Conservation (phyloP, 2,888 invertebrate genomes). For the Leptopilina syphax region DNA sequence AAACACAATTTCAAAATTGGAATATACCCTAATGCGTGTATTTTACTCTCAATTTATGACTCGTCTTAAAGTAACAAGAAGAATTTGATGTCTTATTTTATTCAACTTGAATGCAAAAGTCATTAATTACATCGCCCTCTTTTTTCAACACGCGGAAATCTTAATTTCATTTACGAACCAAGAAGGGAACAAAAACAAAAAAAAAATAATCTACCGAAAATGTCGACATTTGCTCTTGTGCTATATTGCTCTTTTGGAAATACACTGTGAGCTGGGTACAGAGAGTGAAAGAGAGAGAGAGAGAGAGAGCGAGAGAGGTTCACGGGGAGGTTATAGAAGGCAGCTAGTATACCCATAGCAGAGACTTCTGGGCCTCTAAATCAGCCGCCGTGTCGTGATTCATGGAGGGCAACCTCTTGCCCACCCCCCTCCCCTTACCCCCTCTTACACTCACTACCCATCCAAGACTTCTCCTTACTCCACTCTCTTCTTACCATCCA, state of each 20-base stretch:
- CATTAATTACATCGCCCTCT: conserved; percentile 26
- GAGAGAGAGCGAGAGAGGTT: conserved; percentile 55
- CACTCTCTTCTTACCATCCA: conserved; percentile 48
- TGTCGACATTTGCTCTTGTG: conserved; percentile 46
- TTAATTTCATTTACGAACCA: conserved; percentile 4
- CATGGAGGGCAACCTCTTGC: conserved; percentile 75
- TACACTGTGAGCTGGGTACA: conserved; percentile 55
- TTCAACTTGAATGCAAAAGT: background rate
- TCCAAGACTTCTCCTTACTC: conserved; percentile 41
- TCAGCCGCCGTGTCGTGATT: conserved; percentile 76
- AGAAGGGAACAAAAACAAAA: background rate
- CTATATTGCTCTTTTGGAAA: conserved; percentile 53
- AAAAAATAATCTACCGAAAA: conserved; percentile 14
- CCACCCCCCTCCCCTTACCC: conserved; percentile 55
- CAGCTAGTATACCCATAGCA: conserved; percentile 70
- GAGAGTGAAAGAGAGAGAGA: too few relatives aligned
- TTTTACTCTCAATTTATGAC: background rate
- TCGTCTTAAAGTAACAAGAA: background rate
- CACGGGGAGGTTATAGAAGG: conserved; percentile 68
- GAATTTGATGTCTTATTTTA: conserved; percentile 6
- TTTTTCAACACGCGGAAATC: conserved; percentile 25
- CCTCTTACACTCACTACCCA: conserved; percentile 45
- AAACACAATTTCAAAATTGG: background rate
- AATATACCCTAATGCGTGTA: background rate
- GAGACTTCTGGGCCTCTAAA: conserved; percentile 75